Evolutionary conservation across 2,797 vertebrate genomes (phyloP).

Genomic region (Rousettus madagascariensis): DNA sequence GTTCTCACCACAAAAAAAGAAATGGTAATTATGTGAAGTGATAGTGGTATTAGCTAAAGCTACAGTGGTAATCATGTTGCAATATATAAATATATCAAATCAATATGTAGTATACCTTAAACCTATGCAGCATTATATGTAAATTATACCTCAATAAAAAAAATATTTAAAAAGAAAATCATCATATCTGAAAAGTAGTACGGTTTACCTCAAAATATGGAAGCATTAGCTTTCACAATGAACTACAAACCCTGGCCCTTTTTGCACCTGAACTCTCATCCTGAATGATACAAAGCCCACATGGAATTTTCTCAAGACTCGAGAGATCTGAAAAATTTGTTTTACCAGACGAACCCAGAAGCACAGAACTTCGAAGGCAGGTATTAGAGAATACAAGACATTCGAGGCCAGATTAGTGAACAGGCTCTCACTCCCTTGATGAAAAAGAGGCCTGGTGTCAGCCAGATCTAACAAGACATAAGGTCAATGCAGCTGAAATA

Average conservation of each 20-base stretch:
- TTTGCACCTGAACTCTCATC: neutral
- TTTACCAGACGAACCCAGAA: conserved; percentile 2
- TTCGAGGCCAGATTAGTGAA: conserved; percentile 62
- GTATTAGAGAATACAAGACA: conserved; percentile 31
- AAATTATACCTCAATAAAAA: neutral
- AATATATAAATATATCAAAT: neutral
- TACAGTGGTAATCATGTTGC: neutral
- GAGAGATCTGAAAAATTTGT: conserved; percentile 40
- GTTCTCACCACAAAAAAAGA: neutral
- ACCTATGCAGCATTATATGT: neutral
- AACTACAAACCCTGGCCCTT: neutral
- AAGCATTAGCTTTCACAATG: conserved; percentile 41
- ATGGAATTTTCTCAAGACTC: conserved; percentile 3
- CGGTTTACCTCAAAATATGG: conserved; percentile 18
- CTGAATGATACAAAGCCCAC: neutral
- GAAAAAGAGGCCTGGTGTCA: conserved; percentile 65
- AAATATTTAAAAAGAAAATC: conserved; percentile 44
- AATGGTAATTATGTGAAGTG: neutral
- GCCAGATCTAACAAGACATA: conserved; percentile 72
- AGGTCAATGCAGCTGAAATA: conserved; percentile 79
- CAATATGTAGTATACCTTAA: neutral
- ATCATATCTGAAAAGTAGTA: conserved; percentile 25
- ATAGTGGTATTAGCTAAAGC: neutral
- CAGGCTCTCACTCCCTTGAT: conserved; percentile 64
- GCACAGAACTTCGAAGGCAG: conserved; percentile 29